These are phyloP conservation scores for Prinia subflava DNA, from an alignment of 2,113 vertebrate genomes.

Conservation along the genomic window DNA sequence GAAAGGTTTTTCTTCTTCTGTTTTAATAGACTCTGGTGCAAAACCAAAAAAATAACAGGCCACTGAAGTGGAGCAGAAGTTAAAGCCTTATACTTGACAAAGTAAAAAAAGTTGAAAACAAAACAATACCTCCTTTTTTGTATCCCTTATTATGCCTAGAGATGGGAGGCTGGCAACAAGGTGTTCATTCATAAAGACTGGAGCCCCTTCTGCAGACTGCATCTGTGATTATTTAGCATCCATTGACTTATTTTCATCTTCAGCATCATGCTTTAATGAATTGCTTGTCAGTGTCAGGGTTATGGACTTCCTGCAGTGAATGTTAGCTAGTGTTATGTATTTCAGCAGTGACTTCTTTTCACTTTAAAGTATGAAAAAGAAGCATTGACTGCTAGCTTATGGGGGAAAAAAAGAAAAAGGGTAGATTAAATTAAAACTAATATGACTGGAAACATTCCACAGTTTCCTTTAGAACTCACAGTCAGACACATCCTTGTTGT, in stretches of 20 bases:
- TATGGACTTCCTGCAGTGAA: background rate
- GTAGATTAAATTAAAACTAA: background rate
- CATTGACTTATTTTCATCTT: background rate
- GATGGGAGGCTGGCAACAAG: background rate
- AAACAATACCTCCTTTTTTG: background rate
- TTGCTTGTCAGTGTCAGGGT: background rate
- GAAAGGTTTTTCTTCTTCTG: background rate
- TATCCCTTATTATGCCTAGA: background rate
- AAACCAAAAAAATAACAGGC: background rate
- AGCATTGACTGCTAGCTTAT: background rate
- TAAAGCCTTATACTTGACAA: background rate
- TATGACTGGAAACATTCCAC: background rate
- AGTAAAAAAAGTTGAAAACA: background rate
- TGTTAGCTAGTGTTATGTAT: background rate
- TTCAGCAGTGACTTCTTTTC: background rate
- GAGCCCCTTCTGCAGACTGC: background rate
- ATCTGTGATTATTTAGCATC: background rate
- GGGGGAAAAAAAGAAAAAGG: fast-evolving
- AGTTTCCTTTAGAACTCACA: background rate
- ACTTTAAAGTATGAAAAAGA: background rate
- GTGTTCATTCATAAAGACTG: background rate
- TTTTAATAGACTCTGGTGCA: background rate
- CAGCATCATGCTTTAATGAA: background rate
- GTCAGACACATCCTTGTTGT: background rate
- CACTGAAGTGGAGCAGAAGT: background rate